These are phyloP conservation scores for Orcinus orca DNA, from an alignment of 2,113 vertebrate genomes.

Conservation along the genomic window DNA sequence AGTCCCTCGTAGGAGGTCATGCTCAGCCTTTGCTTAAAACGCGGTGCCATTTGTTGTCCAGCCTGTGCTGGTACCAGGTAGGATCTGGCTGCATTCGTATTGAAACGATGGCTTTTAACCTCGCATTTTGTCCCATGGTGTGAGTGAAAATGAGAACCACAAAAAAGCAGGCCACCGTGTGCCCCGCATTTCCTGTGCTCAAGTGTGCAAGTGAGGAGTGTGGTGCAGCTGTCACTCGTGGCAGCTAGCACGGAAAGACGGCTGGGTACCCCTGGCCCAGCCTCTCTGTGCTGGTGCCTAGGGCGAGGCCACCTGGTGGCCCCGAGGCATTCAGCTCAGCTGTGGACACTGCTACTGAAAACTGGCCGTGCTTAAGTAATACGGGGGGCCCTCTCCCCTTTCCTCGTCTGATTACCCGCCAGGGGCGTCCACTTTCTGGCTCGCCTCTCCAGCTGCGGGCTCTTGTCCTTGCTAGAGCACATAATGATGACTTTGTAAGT, in stretches of 20 bases:
- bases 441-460: slow-evolving; percentile 68
- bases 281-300: background rate
- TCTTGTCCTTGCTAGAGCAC: slow-evolving; percentile 54
- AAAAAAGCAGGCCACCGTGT: background rate
- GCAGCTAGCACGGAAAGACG: background rate
- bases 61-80: background rate
- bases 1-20: background rate
- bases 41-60: background rate
- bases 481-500: slow-evolving; percentile 33
- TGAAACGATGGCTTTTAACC: background rate
- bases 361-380: slow-evolving; percentile 59
- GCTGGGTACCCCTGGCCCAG: background rate
- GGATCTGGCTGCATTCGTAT: background rate
- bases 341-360: slow-evolving; percentile 28
- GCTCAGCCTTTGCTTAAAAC: background rate
- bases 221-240: background rate
- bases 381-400: slow-evolving; percentile 4
- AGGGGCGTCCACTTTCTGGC: slow-evolving; percentile 73
- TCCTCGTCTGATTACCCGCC: slow-evolving; percentile 31
- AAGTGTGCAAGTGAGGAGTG: background rate
- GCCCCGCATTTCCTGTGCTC: background rate
- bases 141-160: slow-evolving; percentile 44
- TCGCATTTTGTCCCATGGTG: background rate
- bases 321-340: background rate
- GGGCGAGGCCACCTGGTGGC: slow-evolving; percentile 18